Base-by-base conservation (phyloP, 2,797 vertebrate genomes). In the Molossus alvarezi region DNA sequence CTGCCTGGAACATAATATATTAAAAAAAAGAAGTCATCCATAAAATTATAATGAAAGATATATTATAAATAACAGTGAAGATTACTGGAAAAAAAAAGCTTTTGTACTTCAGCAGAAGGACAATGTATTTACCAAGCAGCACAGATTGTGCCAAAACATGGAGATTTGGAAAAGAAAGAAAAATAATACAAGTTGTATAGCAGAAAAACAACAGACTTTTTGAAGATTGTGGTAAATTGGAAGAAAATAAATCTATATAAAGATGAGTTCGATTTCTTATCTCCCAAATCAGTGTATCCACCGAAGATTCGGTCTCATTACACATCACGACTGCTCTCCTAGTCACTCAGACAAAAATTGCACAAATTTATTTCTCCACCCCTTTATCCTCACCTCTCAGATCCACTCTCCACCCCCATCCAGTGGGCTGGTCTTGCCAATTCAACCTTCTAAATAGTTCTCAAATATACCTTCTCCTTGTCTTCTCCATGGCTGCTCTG, bases 1-100 rank as follows among this genome's bases (percentile, higher is more conserved):
- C 8, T 92, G 55, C 65, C 75, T 93, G 45, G 91, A 94, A 93
- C 82, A 57, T 58, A 86, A 27, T 80, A 53, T 23, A 82, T 51
- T 71, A 71, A 5, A 64, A 27, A 41, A 75, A 94, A 83, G 9
- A 85, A 67, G 51, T 58, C 81, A 90, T n/a, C 25, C 79, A 53
- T 62, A 71, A 72, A 81, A 92, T 64, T 81, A 81, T 12, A 82
- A 53, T 91, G 77, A 75, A 91, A 85, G 11, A 60, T 14, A 21
- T 51, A 64, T 58, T 92, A 33, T 53, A 94, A 77, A 81, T 62
- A 86, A 81, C 29, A 91, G 84, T 73, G 29, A 88, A 53, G 41
- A 13, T 25, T 25, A 45, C 23, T 73, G 76, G 51, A 41, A 89
- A 94, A 81, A 94, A 81, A 2, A 48, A 13, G 6, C 15, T 73